Evolutionary conservation across 1,140 invertebrate species (phyloP), one percentile per base, ranked within the genome.

Genomic region (Achatina immaculata): DNA sequence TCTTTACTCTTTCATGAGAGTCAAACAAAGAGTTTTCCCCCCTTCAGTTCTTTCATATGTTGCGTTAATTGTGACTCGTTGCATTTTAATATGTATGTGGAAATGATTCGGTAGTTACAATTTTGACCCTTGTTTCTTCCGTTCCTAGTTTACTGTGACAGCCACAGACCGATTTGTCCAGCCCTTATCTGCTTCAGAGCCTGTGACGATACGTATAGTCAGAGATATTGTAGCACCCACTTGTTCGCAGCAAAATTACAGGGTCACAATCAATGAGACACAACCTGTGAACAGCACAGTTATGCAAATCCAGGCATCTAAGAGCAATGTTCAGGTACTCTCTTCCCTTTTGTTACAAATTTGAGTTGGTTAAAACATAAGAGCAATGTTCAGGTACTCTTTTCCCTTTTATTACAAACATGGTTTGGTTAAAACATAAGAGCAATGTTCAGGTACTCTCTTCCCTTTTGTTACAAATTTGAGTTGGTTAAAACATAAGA

Each of bases 201-300:
- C 3, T 28, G 78, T 80, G 31, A 51, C 31, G 0, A 48, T 80
- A 9, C 16, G 1, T 28, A 11, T 80, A 21, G 1, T n/a, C 16
- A 58, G 38, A 38, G 48, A 51, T 31, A 2, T 2, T n/a, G 14
- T 28, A 14, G n/a, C 73, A 19, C 85, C 85, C 43, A 36, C n/a
- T 0, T 85, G 84, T 51, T 58, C 0, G 0, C 4, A n/a, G 0
- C 28, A 51, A 16, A n/a, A 73, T 3, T 78, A 78, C 78, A 69
- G 24, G 24, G 81, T 74, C 1, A 82, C 66, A 38, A 45, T 81
- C 4, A 45, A 75, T 40, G 86, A 87, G 69, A 80, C n/a, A 31
- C 71, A 80, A 58, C 45, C 48, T 36, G 83, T 87, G 0, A 79
- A 77, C 11, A 83, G n/a, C 3, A 45, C 55, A 3, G 68, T 87